Evolutionary conservation across 2,888 invertebrate genomes (phyloP).

Genomic region (Brachypterus glaber): DNA sequence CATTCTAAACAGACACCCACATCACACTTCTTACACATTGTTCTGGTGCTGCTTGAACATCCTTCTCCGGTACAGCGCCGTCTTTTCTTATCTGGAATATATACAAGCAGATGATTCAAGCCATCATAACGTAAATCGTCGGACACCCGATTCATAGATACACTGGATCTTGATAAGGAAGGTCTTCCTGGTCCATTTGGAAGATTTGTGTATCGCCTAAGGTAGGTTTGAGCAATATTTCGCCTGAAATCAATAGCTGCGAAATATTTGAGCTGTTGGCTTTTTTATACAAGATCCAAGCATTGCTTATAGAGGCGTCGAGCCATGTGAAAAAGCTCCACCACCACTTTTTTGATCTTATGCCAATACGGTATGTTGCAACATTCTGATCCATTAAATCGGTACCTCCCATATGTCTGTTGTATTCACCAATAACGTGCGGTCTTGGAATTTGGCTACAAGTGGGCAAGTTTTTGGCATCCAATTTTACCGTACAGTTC

Average conservation of each 20-base stretch:
- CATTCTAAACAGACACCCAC: slow-evolving; percentile 8
- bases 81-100: slow-evolving; percentile 14
- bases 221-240: slow-evolving; percentile 12
- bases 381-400: slow-evolving; percentile 17
- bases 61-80: slow-evolving; percentile 16
- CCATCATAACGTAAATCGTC: slow-evolving; percentile 15
- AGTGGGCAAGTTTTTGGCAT: slow-evolving; percentile 9
- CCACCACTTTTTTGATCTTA: slow-evolving; percentile 16
- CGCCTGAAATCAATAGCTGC: slow-evolving; percentile 12
- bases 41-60: slow-evolving; percentile 12
- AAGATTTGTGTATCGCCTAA: slow-evolving; percentile 20
- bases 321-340: slow-evolving; percentile 15
- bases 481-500: too few species aligned
- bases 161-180: slow-evolving; percentile 9
- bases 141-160: slow-evolving; percentile 11
- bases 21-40: slow-evolving; percentile 16
- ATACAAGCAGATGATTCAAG: slow-evolving; percentile 13
- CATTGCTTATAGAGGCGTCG: slow-evolving; percentile 9
- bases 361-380: slow-evolving; percentile 13
- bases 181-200: slow-evolving; percentile 13
- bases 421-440: too few species aligned
- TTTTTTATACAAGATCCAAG: slow-evolving; percentile 12
- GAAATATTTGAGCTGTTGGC: background rate
- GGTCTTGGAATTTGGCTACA: background rate
- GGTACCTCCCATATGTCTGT: slow-evolving; percentile 16